phyloP scores from a whole-genome alignment of 37 sponge, comb jelly and placozoan genomes.

The Crambe crambe region DNA sequence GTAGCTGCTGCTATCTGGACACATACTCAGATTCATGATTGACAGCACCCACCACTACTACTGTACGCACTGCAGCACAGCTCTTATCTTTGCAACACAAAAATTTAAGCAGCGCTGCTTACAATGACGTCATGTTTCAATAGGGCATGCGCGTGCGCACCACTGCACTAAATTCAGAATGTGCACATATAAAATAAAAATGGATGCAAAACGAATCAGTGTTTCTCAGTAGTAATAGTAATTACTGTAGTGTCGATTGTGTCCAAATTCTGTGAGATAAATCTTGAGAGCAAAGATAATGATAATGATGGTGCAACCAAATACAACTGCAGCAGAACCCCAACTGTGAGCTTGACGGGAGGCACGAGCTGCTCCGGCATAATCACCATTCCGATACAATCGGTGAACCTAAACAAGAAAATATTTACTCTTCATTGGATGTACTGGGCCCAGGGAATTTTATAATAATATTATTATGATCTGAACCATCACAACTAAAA shows the following conservation, averaged over 20 bases:
- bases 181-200: not conserved
- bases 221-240: slow-evolving; percentile 21
- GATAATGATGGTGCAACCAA: slow-evolving; percentile 20
- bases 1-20: slow-evolving; percentile 30
- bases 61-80: no score
- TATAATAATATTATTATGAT: no score
- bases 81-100: not conserved
- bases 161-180: not conserved
- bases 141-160: not conserved
- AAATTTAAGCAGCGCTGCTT: no score
- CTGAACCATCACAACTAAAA: not conserved
- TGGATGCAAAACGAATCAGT: not conserved
- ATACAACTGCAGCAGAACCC: slow-evolving; percentile 40
- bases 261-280: slow-evolving; percentile 5
- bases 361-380: slow-evolving; percentile 33
- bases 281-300: slow-evolving; percentile 14
- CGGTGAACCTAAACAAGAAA: slow-evolving; percentile 40
- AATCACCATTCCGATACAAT: slow-evolving; percentile 39
- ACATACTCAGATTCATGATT: not conserved
- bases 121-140: no score
- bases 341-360: slow-evolving; percentile 47
- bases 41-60: no score
- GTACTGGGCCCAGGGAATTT: no score
- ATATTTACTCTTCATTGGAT: no score
- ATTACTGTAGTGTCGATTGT: slow-evolving; percentile 8